These are phyloP conservation scores for zebrafish (Danio rerio) DNA, from an alignment of 2,113 vertebrate genomes.

Conservation along the genomic window GRCz12tu NC_133176.1:49506501-49507000, in stretches of 20 bases:
- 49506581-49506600: background rate
- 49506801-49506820: background rate
- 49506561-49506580: background rate
- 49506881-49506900: constrained; percentile 81
- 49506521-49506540: background rate
- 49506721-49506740: background rate
- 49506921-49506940: constrained; percentile 77
- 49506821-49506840: constrained; percentile 29
- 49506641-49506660: background rate
- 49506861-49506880: constrained; percentile 73
- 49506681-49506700: background rate
- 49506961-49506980: constrained; percentile 89
- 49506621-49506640: background rate
- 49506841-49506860: constrained; percentile 51
- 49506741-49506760: background rate
- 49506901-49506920: constrained; percentile 81
- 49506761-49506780: background rate
- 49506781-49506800: background rate
- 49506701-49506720: background rate
- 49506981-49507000: constrained; percentile 74
- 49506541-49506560: background rate
- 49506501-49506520: background rate
- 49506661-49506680: background rate
- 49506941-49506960: constrained; percentile 81
- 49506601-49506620: too few relatives aligned